Percentiles rank a stretch among this genome's conserved stretches.
phyloP scores from a whole-genome alignment of 1,140 invertebrate species.

The Atta texana region DNA sequence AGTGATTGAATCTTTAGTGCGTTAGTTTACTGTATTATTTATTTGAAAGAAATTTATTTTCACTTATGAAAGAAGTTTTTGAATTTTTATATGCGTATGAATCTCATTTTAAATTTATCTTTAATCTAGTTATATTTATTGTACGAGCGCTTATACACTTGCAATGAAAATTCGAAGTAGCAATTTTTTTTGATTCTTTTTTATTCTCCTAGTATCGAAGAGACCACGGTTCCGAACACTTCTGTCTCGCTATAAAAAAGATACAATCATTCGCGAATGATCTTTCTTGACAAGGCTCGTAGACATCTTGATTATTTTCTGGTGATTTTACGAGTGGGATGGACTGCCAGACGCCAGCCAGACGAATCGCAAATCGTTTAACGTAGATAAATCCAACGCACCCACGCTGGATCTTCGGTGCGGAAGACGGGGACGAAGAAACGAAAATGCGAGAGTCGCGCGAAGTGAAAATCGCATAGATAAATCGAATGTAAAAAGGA shows the following conservation, averaged over 20 bases:
- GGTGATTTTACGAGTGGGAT: conserved; percentile 72
- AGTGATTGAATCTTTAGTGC: background rate
- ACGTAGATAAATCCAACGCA: conserved; percentile 70
- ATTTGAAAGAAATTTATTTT: background rate
- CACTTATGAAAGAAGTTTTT: background rate
- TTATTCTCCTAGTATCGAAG: background rate
- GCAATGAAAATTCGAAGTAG: background rate
- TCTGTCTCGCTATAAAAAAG: conserved; percentile 59
- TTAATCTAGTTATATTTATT: background rate
- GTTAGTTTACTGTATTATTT: background rate
- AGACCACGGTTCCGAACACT: background rate
- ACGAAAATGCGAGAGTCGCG: conserved; percentile 14
- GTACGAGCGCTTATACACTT: no score
- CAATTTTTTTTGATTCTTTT: conserved; percentile 6
- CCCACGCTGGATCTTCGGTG: conserved; percentile 64
- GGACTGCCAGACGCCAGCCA: conserved; percentile 69
- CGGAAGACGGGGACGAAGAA: conserved; percentile 12
- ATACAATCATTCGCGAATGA: conserved; percentile 61
- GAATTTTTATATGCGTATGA: background rate
- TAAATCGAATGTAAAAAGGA: conserved; percentile 44
- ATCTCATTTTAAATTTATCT: background rate
- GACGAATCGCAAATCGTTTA: conserved; percentile 67
- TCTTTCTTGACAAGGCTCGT: conserved; percentile 43
- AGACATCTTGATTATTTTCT: conserved; percentile 62
- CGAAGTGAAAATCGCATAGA: conserved; percentile 16